These are phyloP conservation scores for Acrocephalus scirpaceus DNA, from an alignment of 2,797 vertebrate species.

Conservation along the genomic window DNA sequence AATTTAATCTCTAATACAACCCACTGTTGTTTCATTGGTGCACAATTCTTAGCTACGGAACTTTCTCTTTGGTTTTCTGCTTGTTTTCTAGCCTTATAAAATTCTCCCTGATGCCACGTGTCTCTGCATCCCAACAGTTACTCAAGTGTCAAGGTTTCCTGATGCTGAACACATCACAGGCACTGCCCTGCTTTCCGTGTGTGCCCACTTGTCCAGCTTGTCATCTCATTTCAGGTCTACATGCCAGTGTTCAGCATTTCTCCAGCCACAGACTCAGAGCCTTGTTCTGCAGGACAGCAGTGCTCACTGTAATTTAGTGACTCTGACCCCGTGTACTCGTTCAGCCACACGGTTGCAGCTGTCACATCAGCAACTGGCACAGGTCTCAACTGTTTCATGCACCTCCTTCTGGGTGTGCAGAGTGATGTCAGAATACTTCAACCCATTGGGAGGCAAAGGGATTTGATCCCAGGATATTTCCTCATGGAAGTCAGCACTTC, in stretches of 20 bases:
- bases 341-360: background rate
- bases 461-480: background rate
- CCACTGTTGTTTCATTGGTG: background rate
- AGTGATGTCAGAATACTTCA: background rate
- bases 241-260: background rate
- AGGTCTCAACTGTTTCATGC: background rate
- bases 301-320: fast-evolving
- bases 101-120: background rate
- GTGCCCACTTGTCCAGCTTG: background rate
- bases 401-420: background rate
- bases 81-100: background rate
- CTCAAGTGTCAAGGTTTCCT: background rate
- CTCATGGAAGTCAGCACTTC: background rate
- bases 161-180: background rate
- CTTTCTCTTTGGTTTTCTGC: background rate
- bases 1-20: background rate
- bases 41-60: background rate
- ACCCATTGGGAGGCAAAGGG: background rate
- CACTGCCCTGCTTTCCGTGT: background rate
- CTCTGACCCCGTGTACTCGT: background rate
- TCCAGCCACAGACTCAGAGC: background rate
- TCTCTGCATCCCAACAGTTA: background rate
- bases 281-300: background rate
- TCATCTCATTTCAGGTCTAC: background rate
- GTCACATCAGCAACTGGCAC: background rate